These are phyloP conservation scores for Actias luna DNA, from an alignment of 2,888 invertebrate genomes.

Conservation along the genomic window DNA sequence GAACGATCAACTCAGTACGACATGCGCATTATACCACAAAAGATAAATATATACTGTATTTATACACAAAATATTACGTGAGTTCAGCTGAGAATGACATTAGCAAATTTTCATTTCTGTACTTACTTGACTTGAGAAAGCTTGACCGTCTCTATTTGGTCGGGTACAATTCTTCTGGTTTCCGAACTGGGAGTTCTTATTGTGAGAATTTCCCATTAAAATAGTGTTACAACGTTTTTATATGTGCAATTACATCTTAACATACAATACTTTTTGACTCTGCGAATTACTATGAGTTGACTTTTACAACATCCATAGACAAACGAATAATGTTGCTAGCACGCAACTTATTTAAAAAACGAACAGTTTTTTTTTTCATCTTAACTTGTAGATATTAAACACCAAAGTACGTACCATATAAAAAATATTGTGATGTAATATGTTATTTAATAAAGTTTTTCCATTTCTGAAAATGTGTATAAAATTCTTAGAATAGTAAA, in stretches of 20 bases:
- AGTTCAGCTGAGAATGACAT: slow-evolving; percentile 80
- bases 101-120: slow-evolving; percentile 74
- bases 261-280: slow-evolving; percentile 35
- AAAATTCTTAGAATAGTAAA: neutral
- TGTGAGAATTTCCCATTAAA: slow-evolving; percentile 78
- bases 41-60: slow-evolving; percentile 38
- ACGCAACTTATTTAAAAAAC: neutral
- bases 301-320: neutral
- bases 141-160: slow-evolving; percentile 64
- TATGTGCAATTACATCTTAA: slow-evolving; percentile 34
- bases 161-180: slow-evolving; percentile 56
- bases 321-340: neutral
- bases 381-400: no score
- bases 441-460: neutral
- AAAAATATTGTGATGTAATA: no score
- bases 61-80: slow-evolving; percentile 65
- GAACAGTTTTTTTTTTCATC: neutral
- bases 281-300: slow-evolving; percentile 15
- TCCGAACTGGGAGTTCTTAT: slow-evolving; percentile 55
- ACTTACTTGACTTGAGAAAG: slow-evolving; percentile 75
- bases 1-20: slow-evolving; percentile 27
- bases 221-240: slow-evolving; percentile 35
- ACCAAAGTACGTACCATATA: no score
- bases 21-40: slow-evolving; percentile 36
- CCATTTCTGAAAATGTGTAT: neutral